These are phyloP conservation scores for Morpho helenor DNA, from an alignment of 2,888 invertebrate species.

Conservation along the genomic window DNA sequence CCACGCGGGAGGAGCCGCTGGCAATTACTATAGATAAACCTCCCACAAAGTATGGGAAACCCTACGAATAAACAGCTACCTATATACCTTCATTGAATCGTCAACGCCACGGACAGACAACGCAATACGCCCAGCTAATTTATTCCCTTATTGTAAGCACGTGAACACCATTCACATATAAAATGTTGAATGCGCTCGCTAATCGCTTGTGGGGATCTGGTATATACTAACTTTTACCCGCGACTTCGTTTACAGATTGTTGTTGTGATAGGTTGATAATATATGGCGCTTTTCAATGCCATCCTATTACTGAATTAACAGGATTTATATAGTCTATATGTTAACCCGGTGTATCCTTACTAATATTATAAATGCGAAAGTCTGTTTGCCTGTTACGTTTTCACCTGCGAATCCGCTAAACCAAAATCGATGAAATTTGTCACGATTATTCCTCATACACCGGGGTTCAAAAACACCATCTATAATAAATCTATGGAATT, in stretches of 20 bases:
- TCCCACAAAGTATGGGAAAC: neutral
- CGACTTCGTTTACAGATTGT: no score
- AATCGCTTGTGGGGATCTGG: conserved; percentile 4
- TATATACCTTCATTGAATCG: conserved; percentile 33
- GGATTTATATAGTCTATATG: no score
- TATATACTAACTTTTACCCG: neutral
- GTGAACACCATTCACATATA: conserved; percentile 24
- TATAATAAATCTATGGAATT: no score
- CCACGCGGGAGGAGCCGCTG: no score
- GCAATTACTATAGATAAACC: neutral
- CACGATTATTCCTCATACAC: neutral
- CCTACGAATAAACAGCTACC: neutral
- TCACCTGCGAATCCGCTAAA: neutral
- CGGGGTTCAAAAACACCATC: no score
- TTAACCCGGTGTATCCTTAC: neutral
- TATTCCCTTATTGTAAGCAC: conserved; percentile 38
- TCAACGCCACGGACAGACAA: conserved; percentile 26
- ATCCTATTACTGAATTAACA: no score
- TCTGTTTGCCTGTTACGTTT: neutral
- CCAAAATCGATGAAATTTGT: neutral
- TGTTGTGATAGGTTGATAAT: no score
- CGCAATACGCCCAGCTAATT: conserved; percentile 34
- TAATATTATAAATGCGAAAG: conserved; percentile 4
- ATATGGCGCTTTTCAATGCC: no score
- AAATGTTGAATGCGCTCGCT: conserved; percentile 12